Base-by-base conservation (phyloP, 2,113 vertebrate species). In the Aix galericulata region DNA sequence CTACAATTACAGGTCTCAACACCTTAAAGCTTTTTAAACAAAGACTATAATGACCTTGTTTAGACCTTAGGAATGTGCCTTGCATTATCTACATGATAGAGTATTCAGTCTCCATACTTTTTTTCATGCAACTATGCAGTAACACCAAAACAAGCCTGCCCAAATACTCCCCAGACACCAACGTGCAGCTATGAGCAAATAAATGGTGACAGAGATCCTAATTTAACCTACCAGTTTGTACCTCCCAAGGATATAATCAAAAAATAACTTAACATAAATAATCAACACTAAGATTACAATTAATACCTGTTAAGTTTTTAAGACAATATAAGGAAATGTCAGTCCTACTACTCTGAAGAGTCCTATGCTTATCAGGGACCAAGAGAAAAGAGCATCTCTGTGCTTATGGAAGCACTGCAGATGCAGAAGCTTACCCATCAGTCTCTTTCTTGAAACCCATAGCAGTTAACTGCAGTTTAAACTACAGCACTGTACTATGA, bases 141-240 rank as follows among this genome's bases (percentile, higher is more conserved):
- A 76, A 52, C 44, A 80, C 26, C 5, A 77, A 86, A 64, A 34
- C 7, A 6, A 32, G 64, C 64, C 40, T 17, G 25, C 5, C 40
- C 14, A 22, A 27, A 14, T 13, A 7, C 17, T 80, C 38, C 31
- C 13, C 6, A 34, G 34, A 44, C 7, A 14, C 2, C 0, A 0
- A n/a, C 0, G 69, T 34, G 18, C 4, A 31, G 12, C 14, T 60
- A 18, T 16, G 16, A 86, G 78, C 12, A 93, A 64, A 59, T 34
- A 79, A 76, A 36, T 20, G 6, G 18, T 64, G 38, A 42, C 27
- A 31, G 77, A n/a, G 6, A 42, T 76, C 29, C 18, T 77, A 29
- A 52, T 69, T 74, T 73, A 86, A 52, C 16, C 8, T 29, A 21
- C 8, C 3, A 27, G 6, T 36, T 40, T 59, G 13, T 80, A 52